Evolutionary conservation across 2,888 invertebrate species (phyloP).

Genomic region (Pollenia griseotomentosa): DNA sequence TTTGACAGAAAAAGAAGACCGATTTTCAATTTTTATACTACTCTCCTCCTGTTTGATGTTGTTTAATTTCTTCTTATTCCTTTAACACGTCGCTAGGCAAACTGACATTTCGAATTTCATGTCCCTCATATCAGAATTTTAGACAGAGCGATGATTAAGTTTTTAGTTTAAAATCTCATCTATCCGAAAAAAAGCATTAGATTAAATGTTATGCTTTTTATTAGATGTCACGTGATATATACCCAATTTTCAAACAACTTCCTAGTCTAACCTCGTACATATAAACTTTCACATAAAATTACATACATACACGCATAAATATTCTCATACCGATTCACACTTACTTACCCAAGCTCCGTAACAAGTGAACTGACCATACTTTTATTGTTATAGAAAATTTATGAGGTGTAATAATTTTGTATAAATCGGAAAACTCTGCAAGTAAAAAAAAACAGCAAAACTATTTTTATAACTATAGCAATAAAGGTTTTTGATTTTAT

Average conservation of each 20-base stretch:
- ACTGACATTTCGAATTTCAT: too few species aligned
- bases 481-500: conserved; percentile 43
- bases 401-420: conserved; percentile 70
- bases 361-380: conserved; percentile 22
- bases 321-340: neutral
- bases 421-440: conserved; percentile 61
- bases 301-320: neutral
- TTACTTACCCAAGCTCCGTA: conserved; percentile 5
- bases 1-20: too few species aligned
- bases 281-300: conserved; percentile 1
- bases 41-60: too few species aligned
- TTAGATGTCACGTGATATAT: too few species aligned
- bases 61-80: too few species aligned
- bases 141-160: too few species aligned
- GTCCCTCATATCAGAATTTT: too few species aligned
- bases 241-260: neutral
- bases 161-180: too few species aligned
- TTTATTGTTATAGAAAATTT: conserved; percentile 51
- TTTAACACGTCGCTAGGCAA: too few species aligned
- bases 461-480: conserved; percentile 59
- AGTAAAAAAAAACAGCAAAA: conserved; percentile 17
- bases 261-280: neutral
- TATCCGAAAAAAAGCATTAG: too few species aligned
- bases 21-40: too few species aligned
- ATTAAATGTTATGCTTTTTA: too few species aligned